Conservation (phyloP, 2,888 invertebrate genomes). For the Phyllotreta striolata region DNA sequence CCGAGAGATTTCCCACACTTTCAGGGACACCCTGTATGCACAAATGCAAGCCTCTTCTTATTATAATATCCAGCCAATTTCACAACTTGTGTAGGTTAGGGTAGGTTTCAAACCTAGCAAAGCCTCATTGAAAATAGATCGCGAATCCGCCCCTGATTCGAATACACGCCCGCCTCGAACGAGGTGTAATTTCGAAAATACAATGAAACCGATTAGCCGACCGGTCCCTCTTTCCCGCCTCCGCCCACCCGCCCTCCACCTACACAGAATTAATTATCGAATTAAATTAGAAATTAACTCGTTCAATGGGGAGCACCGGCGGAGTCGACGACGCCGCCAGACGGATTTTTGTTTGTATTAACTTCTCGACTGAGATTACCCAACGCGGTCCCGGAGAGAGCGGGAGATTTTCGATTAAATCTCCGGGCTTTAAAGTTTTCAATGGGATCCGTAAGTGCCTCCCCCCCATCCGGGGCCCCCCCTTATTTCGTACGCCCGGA, state of each 20-base stretch:
- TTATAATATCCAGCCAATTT: background rate
- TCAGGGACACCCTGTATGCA: too few relatives aligned
- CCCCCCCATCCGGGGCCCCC: background rate
- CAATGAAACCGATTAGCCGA: constrained; percentile 62
- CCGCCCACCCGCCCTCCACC: background rate
- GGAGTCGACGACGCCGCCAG: constrained; percentile 28
- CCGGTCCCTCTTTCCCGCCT: constrained; percentile 47
- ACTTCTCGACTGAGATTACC: constrained; percentile 31
- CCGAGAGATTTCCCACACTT: too few relatives aligned
- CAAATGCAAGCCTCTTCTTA: too few relatives aligned
- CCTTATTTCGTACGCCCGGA: too few relatives aligned
- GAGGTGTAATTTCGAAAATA: constrained; percentile 59
- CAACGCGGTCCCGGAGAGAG: constrained; percentile 9
- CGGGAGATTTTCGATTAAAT: constrained; percentile 31
- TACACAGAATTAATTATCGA: constrained; percentile 63
- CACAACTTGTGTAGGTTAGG: background rate
- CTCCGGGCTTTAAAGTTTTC: constrained; percentile 10
- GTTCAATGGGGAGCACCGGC: constrained; percentile 55
- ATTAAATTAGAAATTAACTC: constrained; percentile 66
- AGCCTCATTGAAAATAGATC: too few relatives aligned
- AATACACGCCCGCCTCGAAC: constrained; percentile 31
- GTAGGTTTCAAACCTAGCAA: too few relatives aligned
- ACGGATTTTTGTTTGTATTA: constrained; percentile 40
- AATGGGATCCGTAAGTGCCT: constrained; percentile 10
- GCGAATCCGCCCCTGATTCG: background rate